These are phyloP conservation scores for Squalus acanthias DNA, from an alignment of 2,797 vertebrate species.

Conservation along the genomic window DNA sequence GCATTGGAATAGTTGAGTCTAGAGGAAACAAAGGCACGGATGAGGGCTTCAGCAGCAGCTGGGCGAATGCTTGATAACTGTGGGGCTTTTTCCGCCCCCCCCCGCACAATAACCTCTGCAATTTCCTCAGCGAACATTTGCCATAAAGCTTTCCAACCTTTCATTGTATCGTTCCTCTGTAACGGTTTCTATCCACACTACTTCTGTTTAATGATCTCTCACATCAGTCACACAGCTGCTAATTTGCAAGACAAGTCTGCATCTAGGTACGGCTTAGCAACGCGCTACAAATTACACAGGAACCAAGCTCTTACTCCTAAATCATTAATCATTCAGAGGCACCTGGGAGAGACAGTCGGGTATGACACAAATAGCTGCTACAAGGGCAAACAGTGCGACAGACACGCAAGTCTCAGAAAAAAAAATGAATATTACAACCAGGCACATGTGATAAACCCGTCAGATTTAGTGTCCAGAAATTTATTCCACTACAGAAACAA, in stretches of 20 bases:
- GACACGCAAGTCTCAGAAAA: not conserved
- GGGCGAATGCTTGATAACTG: not conserved
- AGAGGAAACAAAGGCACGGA: not conserved
- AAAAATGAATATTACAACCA: slow-evolving; percentile 4
- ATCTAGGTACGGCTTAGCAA: slow-evolving; percentile 39
- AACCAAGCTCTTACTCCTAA: slow-evolving; percentile 35
- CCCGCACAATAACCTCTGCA: not conserved
- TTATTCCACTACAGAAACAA: not conserved
- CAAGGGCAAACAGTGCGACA: slow-evolving; percentile 15
- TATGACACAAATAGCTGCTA: slow-evolving; percentile 15
- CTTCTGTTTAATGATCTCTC: slow-evolving; percentile 4
- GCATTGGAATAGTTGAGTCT: not conserved
- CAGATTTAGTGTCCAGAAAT: not conserved
- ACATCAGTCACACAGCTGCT: slow-evolving; percentile 46
- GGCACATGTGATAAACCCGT: not conserved
- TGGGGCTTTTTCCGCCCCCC: not conserved
- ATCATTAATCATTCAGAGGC: slow-evolving; percentile 44
- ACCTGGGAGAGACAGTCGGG: slow-evolving; percentile 42
- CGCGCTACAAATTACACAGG: slow-evolving; percentile 48
- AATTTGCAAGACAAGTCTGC: slow-evolving; percentile 44
- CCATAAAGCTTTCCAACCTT: not conserved
- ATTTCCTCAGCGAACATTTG: not conserved
- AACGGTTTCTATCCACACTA: not conserved
- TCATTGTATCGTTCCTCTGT: not conserved
- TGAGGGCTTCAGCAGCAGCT: not conserved